Evolutionary conservation across 2,113 vertebrate species (phyloP), one percentile per base, ranked within the genome.

Genomic region (Stegastes partitus): DNA sequence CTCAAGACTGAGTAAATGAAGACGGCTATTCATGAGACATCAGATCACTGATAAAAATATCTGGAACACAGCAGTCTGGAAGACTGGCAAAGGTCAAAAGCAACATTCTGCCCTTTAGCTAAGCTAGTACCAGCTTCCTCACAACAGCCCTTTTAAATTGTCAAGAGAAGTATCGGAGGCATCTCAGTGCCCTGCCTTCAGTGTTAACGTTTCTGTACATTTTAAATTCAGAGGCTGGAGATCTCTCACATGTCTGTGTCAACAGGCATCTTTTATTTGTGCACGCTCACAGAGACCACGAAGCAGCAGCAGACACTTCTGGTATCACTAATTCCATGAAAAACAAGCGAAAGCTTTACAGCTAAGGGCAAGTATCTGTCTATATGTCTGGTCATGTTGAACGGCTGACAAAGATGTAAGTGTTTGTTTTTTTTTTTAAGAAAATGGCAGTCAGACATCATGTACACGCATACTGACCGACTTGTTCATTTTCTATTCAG

Each of bases 1-100:
- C 45, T 55, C 25, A 37, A 50, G 34, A 47, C 23, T 82, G 74
- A 74, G 55, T 25, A 44, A 64, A n/a, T n/a, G n/a, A 64, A 59
- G 5, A 23, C 7, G 26, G 21, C 19, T 50, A 18, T 44, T 70
- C 28, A 25, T 22, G 25, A 28, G 18, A 18, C 49, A 18, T 44
- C 56, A 69, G 64, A 75, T 68, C 51, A 67, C 14, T 0, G n/a
- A 62, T 62, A 22, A 59, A 62, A 3, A 28, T 54, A 6, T 22
- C 9, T 14, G n/a, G 19, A 53, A 58, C 6, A 12, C 31, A 57
- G 44, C 28, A 0, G 34, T 31, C 11, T 57, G 31, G 16, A 67
- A 57, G 5, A 6, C 53, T 68, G 34, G 23, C 67, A 63, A 57
- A 23, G 12, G 34, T 67, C 44, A 56, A 75, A 34, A 50, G 16